These are phyloP conservation scores for Drosophila setifemur DNA, from an alignment of 1,140 invertebrate species.

Conservation along the genomic window DNA sequence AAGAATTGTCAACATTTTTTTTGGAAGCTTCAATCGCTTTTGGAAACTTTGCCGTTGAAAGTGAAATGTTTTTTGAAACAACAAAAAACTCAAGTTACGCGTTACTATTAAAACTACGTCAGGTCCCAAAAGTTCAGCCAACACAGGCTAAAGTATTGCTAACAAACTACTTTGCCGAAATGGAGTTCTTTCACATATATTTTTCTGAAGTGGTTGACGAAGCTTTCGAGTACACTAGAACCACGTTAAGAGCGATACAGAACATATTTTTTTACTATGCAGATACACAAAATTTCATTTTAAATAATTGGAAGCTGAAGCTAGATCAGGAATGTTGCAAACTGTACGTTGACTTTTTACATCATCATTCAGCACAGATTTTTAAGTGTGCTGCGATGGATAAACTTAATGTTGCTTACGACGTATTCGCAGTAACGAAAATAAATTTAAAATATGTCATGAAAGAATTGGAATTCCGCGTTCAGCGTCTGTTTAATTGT, in stretches of 20 bases:
- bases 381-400: constrained; percentile 55
- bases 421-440: constrained; percentile 67
- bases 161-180: constrained; percentile 74
- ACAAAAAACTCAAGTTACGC: constrained; percentile 57
- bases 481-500: constrained; percentile 70
- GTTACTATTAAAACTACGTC: constrained; percentile 62
- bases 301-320: constrained; percentile 57
- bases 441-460: constrained; percentile 61
- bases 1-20: constrained; percentile 53
- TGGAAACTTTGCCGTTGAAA: constrained; percentile 36
- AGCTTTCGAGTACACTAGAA: constrained; percentile 59
- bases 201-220: constrained; percentile 70
- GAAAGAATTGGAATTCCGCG: constrained; percentile 66
- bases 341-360: constrained; percentile 63
- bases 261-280: constrained; percentile 56
- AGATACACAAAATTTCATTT: constrained; percentile 48
- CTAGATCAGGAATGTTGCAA: constrained; percentile 45
- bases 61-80: constrained; percentile 47
- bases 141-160: constrained; percentile 48
- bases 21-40: constrained; percentile 29
- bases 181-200: constrained; percentile 73
- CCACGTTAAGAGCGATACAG: constrained; percentile 35
- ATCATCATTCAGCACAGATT: constrained; percentile 54
- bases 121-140: constrained; percentile 57
- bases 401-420: constrained; percentile 45